Conservation (phyloP, 2,797 vertebrate genomes). For the Alcedo atthis region DNA sequence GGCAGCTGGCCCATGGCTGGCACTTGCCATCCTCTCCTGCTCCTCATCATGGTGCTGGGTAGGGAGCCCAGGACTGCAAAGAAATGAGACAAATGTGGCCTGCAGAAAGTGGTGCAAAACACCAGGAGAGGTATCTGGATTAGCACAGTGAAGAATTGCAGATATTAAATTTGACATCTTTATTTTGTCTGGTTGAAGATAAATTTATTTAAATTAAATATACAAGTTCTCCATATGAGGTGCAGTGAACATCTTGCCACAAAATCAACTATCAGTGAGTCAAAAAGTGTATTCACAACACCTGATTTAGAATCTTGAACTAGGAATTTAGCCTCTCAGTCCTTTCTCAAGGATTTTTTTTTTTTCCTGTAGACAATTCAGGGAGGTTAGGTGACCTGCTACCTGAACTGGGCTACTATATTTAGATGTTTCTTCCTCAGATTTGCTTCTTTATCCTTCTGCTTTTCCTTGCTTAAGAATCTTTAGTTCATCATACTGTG, state of each 20-base stretch:
- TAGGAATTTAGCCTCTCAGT: not conserved
- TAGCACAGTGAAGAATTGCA: not conserved
- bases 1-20: not conserved
- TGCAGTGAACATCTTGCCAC: not conserved
- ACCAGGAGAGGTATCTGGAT: not conserved
- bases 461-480: not conserved
- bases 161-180: not conserved
- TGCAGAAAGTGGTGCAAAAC: not conserved
- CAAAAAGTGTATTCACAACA: not conserved
- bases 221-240: not conserved
- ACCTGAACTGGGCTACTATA: not conserved
- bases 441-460: not conserved
- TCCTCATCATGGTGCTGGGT: not conserved
- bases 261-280: not conserved
- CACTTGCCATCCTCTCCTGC: not conserved
- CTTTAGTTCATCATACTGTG: not conserved
- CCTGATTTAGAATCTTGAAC: not conserved
- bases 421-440: not conserved
- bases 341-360: not conserved
- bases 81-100: not conserved
- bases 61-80: not conserved
- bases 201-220: not conserved
- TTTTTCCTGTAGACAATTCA: not conserved
- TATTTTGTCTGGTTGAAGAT: not conserved
- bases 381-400: not conserved